Conservation (phyloP, 1,140 invertebrate genomes). For the Ceratoteleas bidentatus region DNA sequence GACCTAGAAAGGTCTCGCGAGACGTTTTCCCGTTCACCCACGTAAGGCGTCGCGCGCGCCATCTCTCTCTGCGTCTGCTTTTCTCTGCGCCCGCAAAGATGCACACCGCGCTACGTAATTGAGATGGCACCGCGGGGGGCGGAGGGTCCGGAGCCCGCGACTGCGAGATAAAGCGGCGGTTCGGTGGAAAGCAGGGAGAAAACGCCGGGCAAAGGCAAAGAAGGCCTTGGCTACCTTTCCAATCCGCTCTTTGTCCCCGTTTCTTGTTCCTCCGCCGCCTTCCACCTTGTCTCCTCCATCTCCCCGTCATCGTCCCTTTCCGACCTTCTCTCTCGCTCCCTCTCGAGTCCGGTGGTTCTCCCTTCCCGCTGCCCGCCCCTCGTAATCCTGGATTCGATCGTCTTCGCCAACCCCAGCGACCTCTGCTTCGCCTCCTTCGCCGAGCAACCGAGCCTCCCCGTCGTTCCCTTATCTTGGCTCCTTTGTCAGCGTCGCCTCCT, state of each 20-base stretch:
- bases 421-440: slow-evolving; percentile 59
- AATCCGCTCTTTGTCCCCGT: slow-evolving; percentile 71
- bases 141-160: not conserved
- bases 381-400: slow-evolving; percentile 52
- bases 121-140: slow-evolving; percentile 58
- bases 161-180: slow-evolving; percentile 23
- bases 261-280: slow-evolving; percentile 73
- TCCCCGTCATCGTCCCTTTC: slow-evolving; percentile 59
- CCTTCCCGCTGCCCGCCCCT: slow-evolving; percentile 65
- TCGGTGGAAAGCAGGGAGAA: slow-evolving; percentile 76
- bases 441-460: slow-evolving; percentile 36
- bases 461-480: slow-evolving; percentile 35
- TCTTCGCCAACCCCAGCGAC: slow-evolving; percentile 42
- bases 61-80: slow-evolving; percentile 30
- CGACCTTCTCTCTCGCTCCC: slow-evolving; percentile 55
- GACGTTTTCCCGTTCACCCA: slow-evolving; percentile 80
- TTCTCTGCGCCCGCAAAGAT: slow-evolving; percentile 58
- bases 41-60: slow-evolving; percentile 69
- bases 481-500: slow-evolving; percentile 59
- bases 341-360: slow-evolving; percentile 14
- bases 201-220: slow-evolving; percentile 77
- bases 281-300: slow-evolving; percentile 63
- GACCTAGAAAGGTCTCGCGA: slow-evolving; percentile 79
- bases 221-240: slow-evolving; percentile 75
- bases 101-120: slow-evolving; percentile 74